Evolutionary conservation across 2,888 invertebrate genomes (phyloP).

Genomic region (Lutraria lutraria): DNA sequence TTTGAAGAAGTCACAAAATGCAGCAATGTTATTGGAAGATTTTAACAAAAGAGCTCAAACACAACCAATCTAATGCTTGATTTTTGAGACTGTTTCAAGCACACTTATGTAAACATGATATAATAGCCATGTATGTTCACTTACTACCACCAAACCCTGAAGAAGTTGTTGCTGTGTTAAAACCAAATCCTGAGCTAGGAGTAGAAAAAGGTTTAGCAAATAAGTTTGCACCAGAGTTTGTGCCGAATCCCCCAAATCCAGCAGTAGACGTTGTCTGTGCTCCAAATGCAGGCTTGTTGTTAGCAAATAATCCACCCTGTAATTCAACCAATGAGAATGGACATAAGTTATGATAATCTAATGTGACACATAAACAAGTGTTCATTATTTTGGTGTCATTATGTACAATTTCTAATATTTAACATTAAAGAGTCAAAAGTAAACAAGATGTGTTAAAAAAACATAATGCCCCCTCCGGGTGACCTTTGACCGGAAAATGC

Average conservation of each 20-base stretch:
- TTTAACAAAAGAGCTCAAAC: too few relatives aligned
- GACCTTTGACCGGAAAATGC: too few relatives aligned
- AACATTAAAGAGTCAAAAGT: background rate
- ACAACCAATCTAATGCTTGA: too few relatives aligned
- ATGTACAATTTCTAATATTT: background rate
- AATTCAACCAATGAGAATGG: background rate
- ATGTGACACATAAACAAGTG: background rate
- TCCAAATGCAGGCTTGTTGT: slow-evolving; percentile 86
- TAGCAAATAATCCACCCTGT: slow-evolving; percentile 84
- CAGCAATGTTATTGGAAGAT: too few relatives aligned
- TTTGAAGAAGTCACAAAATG: too few relatives aligned
- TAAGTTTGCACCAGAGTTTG: slow-evolving; percentile 69
- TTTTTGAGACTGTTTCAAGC: too few relatives aligned
- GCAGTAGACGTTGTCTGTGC: slow-evolving; percentile 74
- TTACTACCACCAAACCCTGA: slow-evolving; percentile 73
- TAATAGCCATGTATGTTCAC: slow-evolving; percentile 22
- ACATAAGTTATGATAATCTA: background rate
- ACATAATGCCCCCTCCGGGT: too few relatives aligned
- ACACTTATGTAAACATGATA: too few relatives aligned
- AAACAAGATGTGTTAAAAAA: too few relatives aligned
- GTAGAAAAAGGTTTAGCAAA: slow-evolving; percentile 84
- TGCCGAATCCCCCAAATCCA: slow-evolving; percentile 75
- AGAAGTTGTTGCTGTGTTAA: slow-evolving; percentile 63
- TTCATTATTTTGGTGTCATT: background rate
- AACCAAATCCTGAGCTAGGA: slow-evolving; percentile 74